Conservation (phyloP, 2,888 invertebrate genomes). For the Brenthis daphne region DNA sequence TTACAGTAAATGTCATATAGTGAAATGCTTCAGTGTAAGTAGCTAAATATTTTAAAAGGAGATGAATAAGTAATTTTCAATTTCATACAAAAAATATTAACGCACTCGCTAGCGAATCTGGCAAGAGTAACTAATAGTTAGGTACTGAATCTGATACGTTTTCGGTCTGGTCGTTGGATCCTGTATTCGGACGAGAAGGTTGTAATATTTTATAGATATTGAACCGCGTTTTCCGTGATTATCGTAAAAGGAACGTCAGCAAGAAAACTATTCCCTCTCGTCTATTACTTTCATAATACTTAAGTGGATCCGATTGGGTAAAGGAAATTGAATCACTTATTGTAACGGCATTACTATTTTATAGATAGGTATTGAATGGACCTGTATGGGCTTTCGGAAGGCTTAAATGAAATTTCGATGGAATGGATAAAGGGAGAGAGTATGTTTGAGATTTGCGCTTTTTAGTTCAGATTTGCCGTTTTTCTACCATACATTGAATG, state of each 20-base stretch:
- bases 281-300: constrained; percentile 81
- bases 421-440: not conserved
- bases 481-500: too few species aligned
- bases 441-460: constrained; percentile 2
- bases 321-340: constrained; percentile 81
- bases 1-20: too few species aligned
- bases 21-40: too few species aligned
- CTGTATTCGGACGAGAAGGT: constrained; percentile 51
- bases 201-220: constrained; percentile 80
- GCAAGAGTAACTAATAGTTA: not conserved
- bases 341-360: constrained; percentile 76
- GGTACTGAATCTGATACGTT: constrained; percentile 45
- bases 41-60: too few species aligned
- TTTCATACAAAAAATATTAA: not conserved
- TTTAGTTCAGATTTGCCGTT: not conserved
- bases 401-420: constrained; percentile 52
- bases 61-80: too few species aligned
- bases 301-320: constrained; percentile 79
- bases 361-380: constrained; percentile 70
- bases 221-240: constrained; percentile 79
- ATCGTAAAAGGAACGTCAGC: constrained; percentile 81
- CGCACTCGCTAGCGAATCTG: constrained; percentile 11
- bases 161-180: constrained; percentile 45
- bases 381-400: constrained; percentile 65
- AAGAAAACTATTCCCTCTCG: constrained; percentile 79